A percentile compares a stretch with the other conserved stretches of the same genome.
Evolutionary conservation across 2,113 vertebrate species (phyloP).

Genomic region (Mesocricetus auratus): DNA sequence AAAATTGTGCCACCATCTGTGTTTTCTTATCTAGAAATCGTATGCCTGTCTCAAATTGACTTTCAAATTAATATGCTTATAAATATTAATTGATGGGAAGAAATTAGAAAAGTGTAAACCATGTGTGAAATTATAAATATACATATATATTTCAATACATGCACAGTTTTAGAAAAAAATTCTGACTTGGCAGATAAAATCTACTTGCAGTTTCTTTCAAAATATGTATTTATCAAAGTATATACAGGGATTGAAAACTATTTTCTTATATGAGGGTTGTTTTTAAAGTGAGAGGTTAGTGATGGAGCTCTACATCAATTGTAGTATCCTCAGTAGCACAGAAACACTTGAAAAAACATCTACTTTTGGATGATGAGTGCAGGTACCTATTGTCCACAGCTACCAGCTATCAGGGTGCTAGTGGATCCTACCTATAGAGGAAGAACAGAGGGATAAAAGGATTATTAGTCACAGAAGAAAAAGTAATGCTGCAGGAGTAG

Average conservation of each 20-base stretch:
- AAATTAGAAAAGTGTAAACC: constrained; percentile 69
- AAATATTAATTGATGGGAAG: constrained; percentile 78
- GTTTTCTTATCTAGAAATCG: constrained; percentile 76
- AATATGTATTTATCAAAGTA: constrained; percentile 46
- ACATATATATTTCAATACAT: constrained; percentile 53
- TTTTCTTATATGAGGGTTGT: constrained; percentile 35
- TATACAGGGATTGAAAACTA: constrained; percentile 26
- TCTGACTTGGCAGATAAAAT: constrained; percentile 69
- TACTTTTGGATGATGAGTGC: constrained; percentile 55
- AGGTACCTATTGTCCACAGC: background rate
- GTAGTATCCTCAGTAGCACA: background rate
- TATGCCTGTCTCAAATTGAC: constrained; percentile 71
- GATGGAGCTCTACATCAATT: background rate
- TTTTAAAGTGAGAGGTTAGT: constrained; percentile 68
- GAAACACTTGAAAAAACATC: constrained; percentile 57
- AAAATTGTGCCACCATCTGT: constrained; percentile 78
- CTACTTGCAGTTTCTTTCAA: constrained; percentile 43
- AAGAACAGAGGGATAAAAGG: constrained; percentile 27
- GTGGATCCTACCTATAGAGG: background rate
- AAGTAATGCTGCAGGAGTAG: background rate
- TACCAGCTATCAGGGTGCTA: background rate
- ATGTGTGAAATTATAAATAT: constrained; percentile 65
- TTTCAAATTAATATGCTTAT: constrained; percentile 83
- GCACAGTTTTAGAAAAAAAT: constrained; percentile 57
- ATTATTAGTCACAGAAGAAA: constrained; percentile 46